These are phyloP conservation scores for Bradypus variegatus DNA, from an alignment of 2,797 vertebrate species.

Conservation along the genomic window DNA sequence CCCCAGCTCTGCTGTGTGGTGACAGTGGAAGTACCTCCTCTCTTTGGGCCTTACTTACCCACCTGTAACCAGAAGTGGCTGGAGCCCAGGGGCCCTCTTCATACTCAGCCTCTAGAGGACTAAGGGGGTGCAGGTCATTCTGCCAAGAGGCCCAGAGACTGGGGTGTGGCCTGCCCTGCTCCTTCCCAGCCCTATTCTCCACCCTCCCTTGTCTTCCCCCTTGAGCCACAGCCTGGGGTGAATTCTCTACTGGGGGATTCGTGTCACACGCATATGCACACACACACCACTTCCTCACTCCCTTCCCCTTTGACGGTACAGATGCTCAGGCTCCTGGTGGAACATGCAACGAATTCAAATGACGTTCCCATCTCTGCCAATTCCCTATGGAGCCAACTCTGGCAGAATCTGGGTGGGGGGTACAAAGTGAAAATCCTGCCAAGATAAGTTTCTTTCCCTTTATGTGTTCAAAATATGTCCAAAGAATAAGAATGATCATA, in stretches of 20 bases:
- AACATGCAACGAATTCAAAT: too few relatives aligned
- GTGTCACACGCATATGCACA: too few relatives aligned
- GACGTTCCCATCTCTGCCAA: background rate
- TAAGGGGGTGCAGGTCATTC: too few relatives aligned
- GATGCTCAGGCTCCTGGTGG: background rate
- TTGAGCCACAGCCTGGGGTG: background rate
- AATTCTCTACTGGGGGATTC: background rate
- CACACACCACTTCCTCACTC: too few relatives aligned
- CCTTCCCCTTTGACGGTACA: background rate
- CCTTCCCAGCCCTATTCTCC: background rate
- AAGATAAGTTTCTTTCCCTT: conserved; percentile 12
- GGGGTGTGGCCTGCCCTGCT: background rate
- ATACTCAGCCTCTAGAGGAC: background rate
- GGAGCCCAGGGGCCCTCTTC: background rate
- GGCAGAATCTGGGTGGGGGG: background rate
- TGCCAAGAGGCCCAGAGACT: background rate
- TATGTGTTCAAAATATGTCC: conserved; percentile 14
- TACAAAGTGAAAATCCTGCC: conserved; percentile 20
- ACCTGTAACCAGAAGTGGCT: background rate
- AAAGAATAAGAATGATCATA: conserved; percentile 17
- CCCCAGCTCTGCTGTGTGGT: background rate
- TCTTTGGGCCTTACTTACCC: background rate
- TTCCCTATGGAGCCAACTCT: background rate
- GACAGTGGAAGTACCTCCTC: background rate
- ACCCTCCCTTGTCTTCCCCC: background rate